Evolutionary conservation across 2,113 vertebrate species (phyloP).

Genomic region (Corydoras maculifer): DNA sequence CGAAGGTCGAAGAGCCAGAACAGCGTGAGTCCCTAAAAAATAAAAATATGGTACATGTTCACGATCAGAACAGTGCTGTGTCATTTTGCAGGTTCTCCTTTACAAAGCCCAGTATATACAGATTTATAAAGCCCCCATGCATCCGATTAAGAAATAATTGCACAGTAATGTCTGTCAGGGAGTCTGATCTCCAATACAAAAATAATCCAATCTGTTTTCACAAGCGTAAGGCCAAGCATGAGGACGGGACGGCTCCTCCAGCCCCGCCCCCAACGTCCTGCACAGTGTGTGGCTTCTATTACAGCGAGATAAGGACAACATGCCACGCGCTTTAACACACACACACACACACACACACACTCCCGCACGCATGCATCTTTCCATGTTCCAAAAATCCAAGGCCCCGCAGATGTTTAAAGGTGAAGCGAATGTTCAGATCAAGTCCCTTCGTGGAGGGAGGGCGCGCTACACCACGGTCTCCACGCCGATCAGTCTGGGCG

Average conservation of each 20-base stretch:
- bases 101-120: conserved; percentile 50
- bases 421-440: too few relatives aligned
- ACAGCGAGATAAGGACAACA: conserved; percentile 13
- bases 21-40: conserved; percentile 63
- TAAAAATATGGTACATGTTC: conserved; percentile 76
- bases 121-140: conserved; percentile 66
- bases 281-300: conserved; percentile 47
- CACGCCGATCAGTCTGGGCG: conserved; percentile 87
- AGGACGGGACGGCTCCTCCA: conserved; percentile 42
- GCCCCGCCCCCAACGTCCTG: background rate
- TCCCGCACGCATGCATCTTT: too few relatives aligned
- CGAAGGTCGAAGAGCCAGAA: conserved; percentile 63
- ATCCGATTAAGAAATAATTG: conserved; percentile 84
- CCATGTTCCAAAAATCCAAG: too few relatives aligned
- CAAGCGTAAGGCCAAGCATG: conserved; percentile 54
- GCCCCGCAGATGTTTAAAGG: too few relatives aligned
- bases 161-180: conserved; percentile 84
- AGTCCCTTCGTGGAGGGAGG: too few relatives aligned
- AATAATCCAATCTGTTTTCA: conserved; percentile 71
- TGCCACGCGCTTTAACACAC: conserved; percentile 5
- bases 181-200: conserved; percentile 74
- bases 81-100: conserved; percentile 57
- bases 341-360: too few relatives aligned
- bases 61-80: conserved; percentile 64
- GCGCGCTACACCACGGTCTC: conserved; percentile 80